phyloP scores from a whole-genome alignment of 2,797 vertebrate species.

The Synaphobranchus kaupii region DNA sequence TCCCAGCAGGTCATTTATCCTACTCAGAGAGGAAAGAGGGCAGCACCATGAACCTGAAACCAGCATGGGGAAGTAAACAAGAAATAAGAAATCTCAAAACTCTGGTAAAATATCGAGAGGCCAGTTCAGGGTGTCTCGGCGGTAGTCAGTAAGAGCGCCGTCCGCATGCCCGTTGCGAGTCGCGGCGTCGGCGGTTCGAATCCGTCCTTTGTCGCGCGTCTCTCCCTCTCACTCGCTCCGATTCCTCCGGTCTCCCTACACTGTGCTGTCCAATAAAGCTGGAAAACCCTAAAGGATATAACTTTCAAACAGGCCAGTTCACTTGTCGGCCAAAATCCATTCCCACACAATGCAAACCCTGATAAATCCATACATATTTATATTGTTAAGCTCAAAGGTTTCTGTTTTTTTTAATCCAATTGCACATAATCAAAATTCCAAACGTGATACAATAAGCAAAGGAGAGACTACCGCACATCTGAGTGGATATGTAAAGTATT shows the following conservation, averaged over 20 bases:
- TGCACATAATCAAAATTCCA: neutral
- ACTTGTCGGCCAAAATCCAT: neutral
- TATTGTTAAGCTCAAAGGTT: neutral
- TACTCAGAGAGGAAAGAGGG: constrained; percentile 1
- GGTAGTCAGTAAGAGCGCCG: too few species aligned
- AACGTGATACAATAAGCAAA: neutral
- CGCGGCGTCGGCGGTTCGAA: too few species aligned
- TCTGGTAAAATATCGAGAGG: neutral
- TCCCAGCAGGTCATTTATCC: constrained; percentile 32
- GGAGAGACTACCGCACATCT: neutral
- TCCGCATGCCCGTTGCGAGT: too few species aligned
- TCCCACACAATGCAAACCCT: neutral
- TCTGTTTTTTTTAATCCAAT: neutral
- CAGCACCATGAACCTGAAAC: neutral
- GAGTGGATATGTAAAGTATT: neutral
- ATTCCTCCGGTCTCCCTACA: too few species aligned
- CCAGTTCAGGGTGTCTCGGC: too few species aligned
- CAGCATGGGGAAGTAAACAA: neutral
- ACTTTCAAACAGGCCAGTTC: neutral
- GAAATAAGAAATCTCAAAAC: constrained; percentile 19
- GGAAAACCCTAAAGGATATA: too few species aligned
- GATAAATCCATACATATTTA: neutral
- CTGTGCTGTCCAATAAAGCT: too few species aligned
- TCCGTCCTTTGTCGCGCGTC: too few species aligned
- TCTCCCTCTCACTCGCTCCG: too few species aligned